Percentiles rank a stretch among this genome's conserved stretches.
These are phyloP conservation scores for Falco naumanni DNA, from an alignment of 2,797 vertebrate genomes.

Conservation along the genomic window DNA sequence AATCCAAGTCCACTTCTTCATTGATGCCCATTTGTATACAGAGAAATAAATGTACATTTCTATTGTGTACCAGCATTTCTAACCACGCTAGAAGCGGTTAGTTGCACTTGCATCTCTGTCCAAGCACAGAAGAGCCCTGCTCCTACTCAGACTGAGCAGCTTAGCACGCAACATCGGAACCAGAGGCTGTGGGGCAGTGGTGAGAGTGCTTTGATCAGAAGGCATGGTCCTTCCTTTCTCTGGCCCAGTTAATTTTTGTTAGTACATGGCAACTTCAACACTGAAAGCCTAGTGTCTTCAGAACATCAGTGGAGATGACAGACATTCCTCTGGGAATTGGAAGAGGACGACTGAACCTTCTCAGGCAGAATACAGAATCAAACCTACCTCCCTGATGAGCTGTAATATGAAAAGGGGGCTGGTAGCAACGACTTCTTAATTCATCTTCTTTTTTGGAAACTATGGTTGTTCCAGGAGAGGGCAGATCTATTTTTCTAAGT, in stretches of 20 bases:
- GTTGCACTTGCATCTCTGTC: background rate
- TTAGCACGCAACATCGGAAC: background rate
- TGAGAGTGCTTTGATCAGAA: background rate
- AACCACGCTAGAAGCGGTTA: background rate
- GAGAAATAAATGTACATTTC: background rate
- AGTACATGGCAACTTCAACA: background rate
- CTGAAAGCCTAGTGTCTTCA: background rate
- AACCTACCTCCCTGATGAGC: background rate
- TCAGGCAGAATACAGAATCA: background rate
- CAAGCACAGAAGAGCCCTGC: background rate
- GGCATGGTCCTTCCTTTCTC: background rate
- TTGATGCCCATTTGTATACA: background rate
- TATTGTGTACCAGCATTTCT: background rate
- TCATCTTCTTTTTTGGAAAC: background rate
- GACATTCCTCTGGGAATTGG: background rate
- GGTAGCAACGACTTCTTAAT: background rate
- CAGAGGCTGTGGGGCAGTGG: background rate
- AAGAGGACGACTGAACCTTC: background rate
- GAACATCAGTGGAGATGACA: background rate
- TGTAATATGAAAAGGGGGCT: background rate
- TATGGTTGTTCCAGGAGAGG: background rate
- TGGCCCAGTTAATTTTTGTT: background rate
- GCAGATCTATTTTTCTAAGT: background rate
- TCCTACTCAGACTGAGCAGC: background rate
- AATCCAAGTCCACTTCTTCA: slow-evolving; percentile 9